Conservation (phyloP, 2,888 invertebrate genomes). For the Troides aeacus region DNA sequence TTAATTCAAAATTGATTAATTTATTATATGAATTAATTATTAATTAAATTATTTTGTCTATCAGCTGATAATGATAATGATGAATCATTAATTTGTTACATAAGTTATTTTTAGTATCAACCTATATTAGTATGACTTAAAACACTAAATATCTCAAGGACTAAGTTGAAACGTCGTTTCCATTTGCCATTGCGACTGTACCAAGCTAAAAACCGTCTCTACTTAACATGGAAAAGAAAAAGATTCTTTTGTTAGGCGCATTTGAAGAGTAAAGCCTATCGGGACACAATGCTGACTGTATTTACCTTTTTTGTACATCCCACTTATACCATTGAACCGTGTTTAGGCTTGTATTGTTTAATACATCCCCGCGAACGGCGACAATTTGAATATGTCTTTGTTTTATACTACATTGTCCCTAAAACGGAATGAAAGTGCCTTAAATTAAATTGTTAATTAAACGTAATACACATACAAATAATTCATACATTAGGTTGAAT, state of each 20-base stretch:
- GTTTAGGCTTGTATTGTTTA: conserved; percentile 39
- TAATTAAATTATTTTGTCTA: too few relatives aligned
- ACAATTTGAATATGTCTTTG: conserved; percentile 11
- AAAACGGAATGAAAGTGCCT: neutral
- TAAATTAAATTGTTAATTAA: too few relatives aligned
- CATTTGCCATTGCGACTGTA: conserved; percentile 51
- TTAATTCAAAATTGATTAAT: too few relatives aligned
- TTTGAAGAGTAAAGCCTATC: conserved; percentile 72
- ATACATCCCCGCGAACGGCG: conserved; percentile 6
- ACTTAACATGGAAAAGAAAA: conserved; percentile 72
- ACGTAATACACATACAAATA: too few relatives aligned
- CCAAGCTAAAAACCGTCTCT: conserved; percentile 58
- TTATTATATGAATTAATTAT: too few relatives aligned
- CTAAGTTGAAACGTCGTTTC: conserved; percentile 21
- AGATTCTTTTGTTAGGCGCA: conserved; percentile 69
- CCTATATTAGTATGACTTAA: neutral
- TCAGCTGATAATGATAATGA: too few relatives aligned
- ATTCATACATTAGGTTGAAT: too few relatives aligned
- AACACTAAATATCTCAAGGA: neutral
- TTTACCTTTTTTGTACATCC: conserved; percentile 69
- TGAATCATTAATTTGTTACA: too few relatives aligned
- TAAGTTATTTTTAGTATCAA: neutral
- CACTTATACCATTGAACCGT: conserved; percentile 50
- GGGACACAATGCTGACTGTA: conserved; percentile 57
- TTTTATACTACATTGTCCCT: conserved; percentile 3